These are phyloP conservation scores for Haplochromis vanheusdeni DNA, from an alignment of 2,113 vertebrate species.

Conservation along the genomic window DNA sequence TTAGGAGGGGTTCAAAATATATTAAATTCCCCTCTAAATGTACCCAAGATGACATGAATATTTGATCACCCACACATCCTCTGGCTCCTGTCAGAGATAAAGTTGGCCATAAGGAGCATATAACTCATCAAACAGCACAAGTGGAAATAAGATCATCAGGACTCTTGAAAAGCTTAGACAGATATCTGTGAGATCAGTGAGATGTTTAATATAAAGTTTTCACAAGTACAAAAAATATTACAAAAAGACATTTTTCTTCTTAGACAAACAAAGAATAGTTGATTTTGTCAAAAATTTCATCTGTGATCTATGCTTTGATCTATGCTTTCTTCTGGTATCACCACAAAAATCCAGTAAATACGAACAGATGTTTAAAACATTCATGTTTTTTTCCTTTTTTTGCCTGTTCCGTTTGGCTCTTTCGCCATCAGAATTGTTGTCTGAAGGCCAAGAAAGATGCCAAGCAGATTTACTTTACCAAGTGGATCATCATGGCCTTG, in stretches of 20 bases:
- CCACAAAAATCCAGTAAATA: not conserved
- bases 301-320: not conserved
- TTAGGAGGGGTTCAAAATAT: not conserved
- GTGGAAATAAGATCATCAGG: not conserved
- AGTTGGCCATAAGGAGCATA: not conserved
- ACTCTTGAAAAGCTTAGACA: not conserved
- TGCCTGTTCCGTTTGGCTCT: not conserved
- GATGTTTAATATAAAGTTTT: not conserved
- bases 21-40: not conserved
- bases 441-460: fast-evolving
- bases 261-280: not conserved
- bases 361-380: not conserved
- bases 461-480: fast-evolving
- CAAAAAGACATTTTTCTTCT: not conserved
- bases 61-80: not conserved
- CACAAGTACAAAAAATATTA: not conserved
- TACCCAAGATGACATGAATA: not conserved
- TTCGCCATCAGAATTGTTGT: not conserved
- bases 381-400: fast-evolving
- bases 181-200: not conserved
- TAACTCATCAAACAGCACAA: not conserved
- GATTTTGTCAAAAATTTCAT: fast-evolving
- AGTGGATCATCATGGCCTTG: fast-evolving
- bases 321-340: not conserved
- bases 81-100: not conserved